Evolutionary conservation across 2,113 vertebrate species (phyloP).

Genomic region (Campylomormyrus tamandua): DNA sequence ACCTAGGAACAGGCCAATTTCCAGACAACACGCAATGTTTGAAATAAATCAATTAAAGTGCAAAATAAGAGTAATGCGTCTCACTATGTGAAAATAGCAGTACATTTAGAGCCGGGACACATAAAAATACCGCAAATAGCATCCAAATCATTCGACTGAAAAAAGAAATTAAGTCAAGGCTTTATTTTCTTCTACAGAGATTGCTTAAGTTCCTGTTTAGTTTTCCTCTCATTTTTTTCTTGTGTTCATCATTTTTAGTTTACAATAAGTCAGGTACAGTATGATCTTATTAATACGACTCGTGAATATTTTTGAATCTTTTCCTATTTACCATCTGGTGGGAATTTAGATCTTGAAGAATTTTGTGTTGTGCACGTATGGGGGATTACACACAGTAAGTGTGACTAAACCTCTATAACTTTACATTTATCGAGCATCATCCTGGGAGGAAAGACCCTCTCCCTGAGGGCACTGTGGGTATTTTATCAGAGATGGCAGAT

Average conservation of each 20-base stretch:
- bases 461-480: neutral
- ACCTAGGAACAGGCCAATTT: neutral
- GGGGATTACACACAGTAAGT: neutral
- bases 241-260: neutral
- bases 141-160: neutral
- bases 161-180: neutral
- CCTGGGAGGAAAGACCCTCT: neutral
- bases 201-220: neutral
- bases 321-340: neutral
- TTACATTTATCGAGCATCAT: neutral
- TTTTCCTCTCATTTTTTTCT: neutral
- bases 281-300: neutral
- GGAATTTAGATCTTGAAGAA: neutral
- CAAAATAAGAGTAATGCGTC: neutral
- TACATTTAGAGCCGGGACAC: neutral
- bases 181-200: neutral
- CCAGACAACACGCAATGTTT: neutral
- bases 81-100: neutral
- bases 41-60: neutral
- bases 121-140: neutral
- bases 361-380: neutral
- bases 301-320: neutral
- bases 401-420: neutral
- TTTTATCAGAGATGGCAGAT: neutral
- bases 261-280: neutral